Conservation (phyloP, 2,113 vertebrate species). For the Typhlomys cinereus region DNA sequence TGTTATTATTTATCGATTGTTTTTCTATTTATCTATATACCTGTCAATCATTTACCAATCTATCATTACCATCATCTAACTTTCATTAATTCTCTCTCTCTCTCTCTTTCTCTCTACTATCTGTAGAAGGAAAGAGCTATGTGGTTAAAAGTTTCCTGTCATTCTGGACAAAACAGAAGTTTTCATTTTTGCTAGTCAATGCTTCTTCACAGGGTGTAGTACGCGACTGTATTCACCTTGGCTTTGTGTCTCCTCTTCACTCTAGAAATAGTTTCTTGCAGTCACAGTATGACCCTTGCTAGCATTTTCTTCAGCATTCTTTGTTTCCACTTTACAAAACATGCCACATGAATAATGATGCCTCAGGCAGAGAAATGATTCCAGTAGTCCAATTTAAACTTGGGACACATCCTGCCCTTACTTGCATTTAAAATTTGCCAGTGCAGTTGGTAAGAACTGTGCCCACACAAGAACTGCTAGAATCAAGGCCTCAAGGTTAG, state of each 20-base stretch:
- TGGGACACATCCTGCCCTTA: constrained; percentile 52
- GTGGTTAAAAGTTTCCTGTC: neutral
- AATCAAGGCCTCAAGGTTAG: neutral
- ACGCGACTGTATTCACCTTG: neutral
- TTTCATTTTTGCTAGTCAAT: neutral
- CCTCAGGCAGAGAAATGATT: constrained; percentile 44
- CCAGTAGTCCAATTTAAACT: constrained; percentile 15
- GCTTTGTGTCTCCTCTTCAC: neutral
- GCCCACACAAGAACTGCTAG: constrained; percentile 41
- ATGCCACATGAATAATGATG: constrained; percentile 51
- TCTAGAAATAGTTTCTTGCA: constrained; percentile 40
- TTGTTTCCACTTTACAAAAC: constrained; percentile 35
- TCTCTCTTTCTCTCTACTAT: neutral
- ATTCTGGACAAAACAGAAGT: neutral
- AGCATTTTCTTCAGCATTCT: constrained; percentile 37
- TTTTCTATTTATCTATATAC: no score
- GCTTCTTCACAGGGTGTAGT: neutral
- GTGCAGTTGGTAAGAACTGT: neutral
- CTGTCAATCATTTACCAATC: no score
- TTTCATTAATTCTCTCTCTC: neutral
- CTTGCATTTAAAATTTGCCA: constrained; percentile 48
- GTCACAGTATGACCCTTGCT: constrained; percentile 3
- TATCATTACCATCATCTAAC: neutral
- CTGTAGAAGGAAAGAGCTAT: constrained; percentile 33
- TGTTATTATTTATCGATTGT: neutral